These are phyloP conservation scores for Holotrichia oblita DNA, from an alignment of 1,140 invertebrate species.

Conservation along the genomic window DNA sequence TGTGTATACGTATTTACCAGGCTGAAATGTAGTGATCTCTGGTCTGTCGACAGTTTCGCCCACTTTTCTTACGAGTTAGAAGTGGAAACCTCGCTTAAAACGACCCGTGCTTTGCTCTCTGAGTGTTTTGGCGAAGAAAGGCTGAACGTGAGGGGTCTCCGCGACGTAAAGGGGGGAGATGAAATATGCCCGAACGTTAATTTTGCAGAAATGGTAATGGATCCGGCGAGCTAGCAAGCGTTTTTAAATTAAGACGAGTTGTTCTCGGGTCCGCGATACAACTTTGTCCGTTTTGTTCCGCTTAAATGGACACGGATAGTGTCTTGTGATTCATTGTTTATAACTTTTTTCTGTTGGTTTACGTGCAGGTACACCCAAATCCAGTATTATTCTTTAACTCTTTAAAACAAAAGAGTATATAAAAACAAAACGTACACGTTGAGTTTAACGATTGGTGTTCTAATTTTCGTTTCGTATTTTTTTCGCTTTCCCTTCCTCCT, in stretches of 20 bases:
- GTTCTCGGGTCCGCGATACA: background rate
- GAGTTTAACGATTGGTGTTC: background rate
- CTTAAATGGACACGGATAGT: background rate
- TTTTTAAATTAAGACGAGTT: constrained; percentile 30
- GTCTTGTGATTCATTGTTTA: too few relatives aligned
- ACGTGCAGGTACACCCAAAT: too few relatives aligned
- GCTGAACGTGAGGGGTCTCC: background rate
- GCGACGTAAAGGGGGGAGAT: background rate
- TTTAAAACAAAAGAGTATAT: too few relatives aligned
- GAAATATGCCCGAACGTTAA: constrained; percentile 23
- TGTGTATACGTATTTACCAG: background rate
- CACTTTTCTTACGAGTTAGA: background rate
- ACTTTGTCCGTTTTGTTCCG: background rate
- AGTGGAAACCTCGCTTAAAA: background rate
- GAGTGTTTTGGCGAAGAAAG: background rate
- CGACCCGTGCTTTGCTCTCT: background rate
- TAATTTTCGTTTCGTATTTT: background rate
- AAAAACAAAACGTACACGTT: too few relatives aligned
- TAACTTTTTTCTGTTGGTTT: too few relatives aligned
- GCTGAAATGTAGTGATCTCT: background rate
- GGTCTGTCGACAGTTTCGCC: background rate
- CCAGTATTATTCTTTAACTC: too few relatives aligned
- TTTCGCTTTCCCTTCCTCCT: too few relatives aligned
- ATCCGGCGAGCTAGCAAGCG: background rate
- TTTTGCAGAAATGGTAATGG: constrained; percentile 33